Percentiles rank a stretch among this genome's conserved stretches.
Conservation (phyloP, 2,113 vertebrate species). For the Xerus inauris region DNA sequence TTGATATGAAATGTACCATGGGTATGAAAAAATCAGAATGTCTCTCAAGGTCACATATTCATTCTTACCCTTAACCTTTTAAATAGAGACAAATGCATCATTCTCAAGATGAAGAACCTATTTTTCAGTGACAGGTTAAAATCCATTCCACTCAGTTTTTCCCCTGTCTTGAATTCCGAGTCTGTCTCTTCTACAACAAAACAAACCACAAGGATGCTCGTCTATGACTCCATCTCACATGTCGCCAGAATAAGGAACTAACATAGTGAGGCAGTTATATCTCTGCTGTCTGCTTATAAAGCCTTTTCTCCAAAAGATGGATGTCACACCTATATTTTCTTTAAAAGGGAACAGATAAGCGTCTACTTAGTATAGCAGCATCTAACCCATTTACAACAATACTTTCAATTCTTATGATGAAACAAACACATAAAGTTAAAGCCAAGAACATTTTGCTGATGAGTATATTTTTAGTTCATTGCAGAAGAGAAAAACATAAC, state of each 20-base stretch:
- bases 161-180: not conserved
- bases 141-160: not conserved
- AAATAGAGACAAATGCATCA: constrained; percentile 11
- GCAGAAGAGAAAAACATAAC: constrained; percentile 58
- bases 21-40: not conserved
- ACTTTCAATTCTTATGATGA: not conserved
- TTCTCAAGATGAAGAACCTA: not conserved
- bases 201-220: not conserved
- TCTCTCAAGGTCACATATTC: not conserved
- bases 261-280: not conserved
- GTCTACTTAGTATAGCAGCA: not conserved
- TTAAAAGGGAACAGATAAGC: not conserved
- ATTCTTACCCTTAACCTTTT: not conserved
- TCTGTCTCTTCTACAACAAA: constrained; percentile 36
- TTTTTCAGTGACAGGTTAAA: constrained; percentile 41
- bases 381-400: not conserved
- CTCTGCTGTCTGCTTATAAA: not conserved
- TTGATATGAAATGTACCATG: not conserved
- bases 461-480: constrained; percentile 56
- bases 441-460: constrained; percentile 53
- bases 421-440: not conserved
- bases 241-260: not conserved
- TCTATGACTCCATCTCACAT: not conserved
- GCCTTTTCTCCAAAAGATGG: rapidly evolving
- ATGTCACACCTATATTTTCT: not conserved